phyloP scores from a whole-genome alignment of 2,113 vertebrate genomes.

The Psittacus erithacus region DNA sequence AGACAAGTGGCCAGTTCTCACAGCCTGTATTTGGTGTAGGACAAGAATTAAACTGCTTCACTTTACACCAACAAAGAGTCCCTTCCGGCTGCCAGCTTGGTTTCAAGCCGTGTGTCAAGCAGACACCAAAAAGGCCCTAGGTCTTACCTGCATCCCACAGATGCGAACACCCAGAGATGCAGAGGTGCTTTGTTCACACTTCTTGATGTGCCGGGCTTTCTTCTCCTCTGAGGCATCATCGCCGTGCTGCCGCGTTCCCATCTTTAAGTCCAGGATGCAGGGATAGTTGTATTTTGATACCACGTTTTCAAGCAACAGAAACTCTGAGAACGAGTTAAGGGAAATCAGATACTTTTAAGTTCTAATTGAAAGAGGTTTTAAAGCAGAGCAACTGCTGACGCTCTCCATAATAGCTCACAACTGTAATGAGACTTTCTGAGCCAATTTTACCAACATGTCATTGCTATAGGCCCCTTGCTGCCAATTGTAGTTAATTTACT shows the following conservation, averaged over 20 bases:
- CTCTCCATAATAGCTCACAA: conserved; percentile 21
- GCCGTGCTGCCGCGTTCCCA: conserved; percentile 81
- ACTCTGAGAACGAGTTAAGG: conserved; percentile 67
- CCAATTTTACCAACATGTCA: neutral
- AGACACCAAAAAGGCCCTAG: accelerated
- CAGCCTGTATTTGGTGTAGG: accelerated
- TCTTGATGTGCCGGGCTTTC: conserved; percentile 77
- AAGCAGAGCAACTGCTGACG: conserved; percentile 47
- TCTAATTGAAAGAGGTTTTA: conserved; percentile 15
- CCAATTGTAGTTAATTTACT: conserved; percentile 53
- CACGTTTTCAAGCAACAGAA: conserved; percentile 79
- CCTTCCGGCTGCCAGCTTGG: neutral
- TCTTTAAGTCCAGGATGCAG: conserved; percentile 82
- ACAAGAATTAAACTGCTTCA: accelerated
- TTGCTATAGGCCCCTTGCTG: conserved; percentile 46
- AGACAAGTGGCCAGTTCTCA: accelerated
- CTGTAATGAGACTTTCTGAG: conserved; percentile 41
- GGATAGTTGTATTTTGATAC: conserved; percentile 77
- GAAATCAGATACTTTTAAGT: neutral
- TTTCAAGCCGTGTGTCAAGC: accelerated
- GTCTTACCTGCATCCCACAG: conserved; percentile 80
- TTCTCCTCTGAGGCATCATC: conserved; percentile 81
- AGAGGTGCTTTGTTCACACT: conserved; percentile 81
- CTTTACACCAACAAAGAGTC: neutral
- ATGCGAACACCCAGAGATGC: conserved; percentile 73